Evolutionary conservation across 2,888 invertebrate genomes (phyloP), one percentile per base, ranked within the genome.

Genomic region (Hyposoter dolosus): DNA sequence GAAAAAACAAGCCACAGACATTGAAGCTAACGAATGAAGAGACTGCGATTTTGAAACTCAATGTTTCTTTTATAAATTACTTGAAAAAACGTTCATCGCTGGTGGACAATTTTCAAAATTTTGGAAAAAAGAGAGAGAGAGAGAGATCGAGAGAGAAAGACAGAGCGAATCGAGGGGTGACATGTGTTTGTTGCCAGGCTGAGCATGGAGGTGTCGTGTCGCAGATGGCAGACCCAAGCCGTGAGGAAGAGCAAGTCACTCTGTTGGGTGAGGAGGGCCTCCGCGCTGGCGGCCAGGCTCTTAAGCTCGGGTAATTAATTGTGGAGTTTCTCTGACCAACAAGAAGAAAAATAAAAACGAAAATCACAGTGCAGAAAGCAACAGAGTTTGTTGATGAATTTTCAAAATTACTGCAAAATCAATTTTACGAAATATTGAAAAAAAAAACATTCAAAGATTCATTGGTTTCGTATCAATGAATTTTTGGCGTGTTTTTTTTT

Each of bases 201-300:
- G 97, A 96, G 95, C 95, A 96, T 95, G 95, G 95, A 95, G 95
- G 95, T 95, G 95, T 95, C 95, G 94, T 95, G 95, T 95, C 96
- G 95, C 98, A 98, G 98, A 98, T 99, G 98, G 98, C 98, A 95
- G 99, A 99, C 95, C 98, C 98, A 94, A 97, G 97, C 95, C 97
- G 98, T 94, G 98, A 99, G 95, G 98, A 99, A 96, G 98, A 99
- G 95, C 98, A 98, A 95, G 98, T 98, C 94, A 98, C 98, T 92
- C 97, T 99, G 94, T 97, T 99, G 94, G 98, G 98, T 95, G 99
- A 99, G 95, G 99, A 99, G 95, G 98, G 97, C 94, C 97, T 98
- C 94, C 96, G 97, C 95, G 98, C 98, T 94, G 98, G 98, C 95
- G 98, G 98, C 95, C 99, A 99, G 96, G 98, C 98, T 95, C 97